Base-by-base conservation (phyloP, 2,113 vertebrate species). In the Hyperopisus bebe region DNA sequence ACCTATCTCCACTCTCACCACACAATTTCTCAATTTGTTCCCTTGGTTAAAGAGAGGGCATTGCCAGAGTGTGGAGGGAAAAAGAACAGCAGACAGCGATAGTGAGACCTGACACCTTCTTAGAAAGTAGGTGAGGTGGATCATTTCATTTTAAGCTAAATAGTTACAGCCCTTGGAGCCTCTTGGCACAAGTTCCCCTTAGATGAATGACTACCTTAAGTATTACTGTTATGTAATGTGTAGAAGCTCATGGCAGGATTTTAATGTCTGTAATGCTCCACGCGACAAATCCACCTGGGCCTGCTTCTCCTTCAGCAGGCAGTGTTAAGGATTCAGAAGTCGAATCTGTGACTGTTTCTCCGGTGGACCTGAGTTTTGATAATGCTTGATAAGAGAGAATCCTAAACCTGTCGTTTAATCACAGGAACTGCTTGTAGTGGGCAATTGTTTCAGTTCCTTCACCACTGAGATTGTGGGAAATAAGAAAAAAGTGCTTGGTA, bases 161-260 rank as follows among this genome's bases (percentile, higher is more conserved):
- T 47, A 42, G 84, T 89, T 89, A 24, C 31, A 55, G 48, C 48
- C 47, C 66, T 87, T 48, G 21, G 70, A 24, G 48, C 39, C 31
- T 19, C 53, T 48, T 27, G 31, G 89, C 66, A 90, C 66, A 8
- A 80, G 47, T 62, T 66, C 51, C 5, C 11, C 86, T 17, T 35
- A 46, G 84, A 80, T 51, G 19, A 21, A 84, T 58, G 55, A 46
- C 39, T n/a, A 27, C 62, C 27, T 46, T 35, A 39, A 31, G 47
- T 48, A 90, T 87, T 46, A 50, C 31, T 31, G 5, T 87, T 80
- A 53, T 87, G 66, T 80, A 55, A 87, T 87, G n/a, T 13, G 35
- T 39, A 46, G 31, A 82, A 80, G 86, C 21, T n/a, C 24, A 80
- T 35, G 74, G 62, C 46, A 31, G 50, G 74, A 11, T 46, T 87